Percentiles rank a stretch among this genome's conserved stretches.
These are phyloP conservation scores for Apamea anceps DNA, from an alignment of 2,888 invertebrate species.

Conservation along the genomic window DNA sequence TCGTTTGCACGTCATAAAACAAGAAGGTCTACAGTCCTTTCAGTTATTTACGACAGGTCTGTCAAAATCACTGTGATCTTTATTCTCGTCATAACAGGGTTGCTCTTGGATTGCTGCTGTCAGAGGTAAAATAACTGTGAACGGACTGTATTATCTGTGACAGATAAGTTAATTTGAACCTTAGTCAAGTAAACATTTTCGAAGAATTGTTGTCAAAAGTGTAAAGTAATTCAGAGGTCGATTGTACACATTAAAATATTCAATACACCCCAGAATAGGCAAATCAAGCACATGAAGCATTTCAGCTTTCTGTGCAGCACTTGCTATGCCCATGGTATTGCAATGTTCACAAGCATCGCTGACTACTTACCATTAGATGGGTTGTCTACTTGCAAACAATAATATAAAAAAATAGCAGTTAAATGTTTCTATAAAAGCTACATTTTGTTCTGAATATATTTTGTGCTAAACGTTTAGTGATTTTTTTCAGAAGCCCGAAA, in stretches of 20 bases:
- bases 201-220: background rate
- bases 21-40: background rate
- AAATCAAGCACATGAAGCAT: background rate
- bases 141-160: too few relatives aligned
- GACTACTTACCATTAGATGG: conserved; percentile 1
- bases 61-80: too few relatives aligned
- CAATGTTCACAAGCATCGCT: background rate
- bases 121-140: too few relatives aligned
- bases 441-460: background rate
- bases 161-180: background rate
- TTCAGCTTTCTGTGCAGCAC: background rate
- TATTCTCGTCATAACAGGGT: too few relatives aligned
- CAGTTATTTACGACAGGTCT: too few relatives aligned
- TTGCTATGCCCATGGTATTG: background rate
- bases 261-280: background rate
- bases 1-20: background rate
- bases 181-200: background rate
- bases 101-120: too few relatives aligned
- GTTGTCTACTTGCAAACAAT: conserved; percentile 1
- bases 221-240: background rate
- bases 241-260: background rate
- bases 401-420: background rate
- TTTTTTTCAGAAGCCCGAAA: too few relatives aligned
- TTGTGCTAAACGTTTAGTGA: background rate
- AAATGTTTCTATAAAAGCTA: background rate